Conservation (phyloP, 2,797 vertebrate genomes). For the Potorous gilbertii region DNA sequence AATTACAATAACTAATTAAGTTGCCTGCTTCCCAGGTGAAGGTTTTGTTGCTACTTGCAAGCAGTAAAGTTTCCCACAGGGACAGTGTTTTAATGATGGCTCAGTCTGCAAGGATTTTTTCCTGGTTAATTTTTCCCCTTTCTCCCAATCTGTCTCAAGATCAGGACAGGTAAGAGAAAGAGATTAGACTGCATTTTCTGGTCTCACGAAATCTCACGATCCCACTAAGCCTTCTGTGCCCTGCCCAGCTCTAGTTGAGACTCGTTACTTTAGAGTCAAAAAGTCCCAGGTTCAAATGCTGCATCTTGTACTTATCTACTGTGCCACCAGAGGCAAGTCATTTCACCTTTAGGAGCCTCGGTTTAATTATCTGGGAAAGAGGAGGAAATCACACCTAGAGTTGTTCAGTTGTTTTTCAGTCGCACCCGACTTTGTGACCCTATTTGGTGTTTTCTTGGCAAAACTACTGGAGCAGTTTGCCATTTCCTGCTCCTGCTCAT, state of each 20-base stretch:
- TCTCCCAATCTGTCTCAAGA: slow-evolving; percentile 49
- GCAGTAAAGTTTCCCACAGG: slow-evolving; percentile 67
- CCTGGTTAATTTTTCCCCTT: not conserved
- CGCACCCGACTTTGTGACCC: not conserved
- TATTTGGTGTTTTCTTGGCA: not conserved
- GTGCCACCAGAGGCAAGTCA: not conserved
- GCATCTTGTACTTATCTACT: not conserved
- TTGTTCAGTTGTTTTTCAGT: not conserved
- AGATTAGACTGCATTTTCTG: slow-evolving; percentile 26
- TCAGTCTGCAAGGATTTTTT: not conserved
- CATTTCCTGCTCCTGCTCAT: not conserved
- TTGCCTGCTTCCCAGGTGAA: not conserved
- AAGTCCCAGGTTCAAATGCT: not conserved
- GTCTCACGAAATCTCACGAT: slow-evolving; percentile 34
- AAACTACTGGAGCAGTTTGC: not conserved
- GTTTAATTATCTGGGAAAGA: not conserved
- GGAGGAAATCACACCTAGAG: not conserved
- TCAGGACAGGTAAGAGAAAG: slow-evolving; percentile 66
- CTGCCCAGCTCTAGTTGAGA: not conserved
- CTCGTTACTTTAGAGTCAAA: not conserved
- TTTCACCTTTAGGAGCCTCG: not conserved
- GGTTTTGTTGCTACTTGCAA: slow-evolving; percentile 27
- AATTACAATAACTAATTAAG: slow-evolving; percentile 60
- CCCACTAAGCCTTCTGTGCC: not conserved
- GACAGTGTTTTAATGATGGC: not conserved